Base-by-base conservation (phyloP, 1,140 invertebrate genomes). In the Monochamus saltuarius region DNA sequence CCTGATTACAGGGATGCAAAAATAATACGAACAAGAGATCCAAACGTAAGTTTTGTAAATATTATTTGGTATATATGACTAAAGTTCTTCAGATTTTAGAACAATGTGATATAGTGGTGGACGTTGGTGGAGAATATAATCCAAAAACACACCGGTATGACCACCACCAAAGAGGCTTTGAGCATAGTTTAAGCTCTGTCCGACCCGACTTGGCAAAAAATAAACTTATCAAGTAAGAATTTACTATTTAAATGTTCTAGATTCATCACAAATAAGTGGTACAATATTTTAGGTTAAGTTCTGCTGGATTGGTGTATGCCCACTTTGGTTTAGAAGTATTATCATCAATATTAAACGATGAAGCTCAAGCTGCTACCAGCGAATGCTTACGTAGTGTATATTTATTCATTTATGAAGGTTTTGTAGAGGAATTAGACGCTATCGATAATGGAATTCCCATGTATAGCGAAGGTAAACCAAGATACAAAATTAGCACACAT, bases 361-460 rank as follows among this genome's bases (percentile, higher is more conserved):
- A 79, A 38, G 75, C 80, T 46, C 62, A 72, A 22, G 13, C 70
- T 16, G 58, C 85, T 8, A 77, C 73, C 1, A 68, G 77, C 61
- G 72, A 85, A 1, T 78, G 83, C 45, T 65, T 88, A 2, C 77
- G 84, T 54, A 68, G 78, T 7, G 77, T 97, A n/a, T 98, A 86
- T 73, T 81, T 87, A 56, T 88, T 89, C 75, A 81, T 99, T 0
- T 99, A 99, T 79, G 86, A 94, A 59, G 84, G 84, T 50, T 92
- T 99, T 59, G 86, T 99, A 14, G 85, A 93, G 80, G 96, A 98
- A 84, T 83, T 99, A 58, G 97, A 99, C 81, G 96, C 88, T 4
- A 91, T 98, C 58, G 97, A 99, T 77, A 99, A 99, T 83, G 97
- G 97, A 14, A 81, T 98, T 14, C 82, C 85, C 0, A 90, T 91